Evolutionary conservation across 2,888 invertebrate genomes (phyloP).

Genomic region (Lamellibrachia satsuma): DNA sequence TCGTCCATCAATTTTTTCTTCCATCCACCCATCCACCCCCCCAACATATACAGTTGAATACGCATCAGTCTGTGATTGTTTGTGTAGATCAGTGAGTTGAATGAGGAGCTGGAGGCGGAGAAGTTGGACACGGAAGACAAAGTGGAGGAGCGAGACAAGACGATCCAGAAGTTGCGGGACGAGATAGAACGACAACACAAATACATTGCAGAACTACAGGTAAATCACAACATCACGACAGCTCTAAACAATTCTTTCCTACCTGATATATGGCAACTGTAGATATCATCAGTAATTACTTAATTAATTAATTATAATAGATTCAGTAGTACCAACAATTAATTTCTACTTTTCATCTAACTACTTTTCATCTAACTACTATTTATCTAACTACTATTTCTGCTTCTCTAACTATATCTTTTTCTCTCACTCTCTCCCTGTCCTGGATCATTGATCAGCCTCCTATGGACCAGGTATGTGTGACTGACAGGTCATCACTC

Average conservation of each 20-base stretch:
- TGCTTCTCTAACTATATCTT: background rate
- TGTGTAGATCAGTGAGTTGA: background rate
- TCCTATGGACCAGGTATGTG: background rate
- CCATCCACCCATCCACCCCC: no score
- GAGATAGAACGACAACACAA: conserved; percentile 28
- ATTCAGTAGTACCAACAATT: no score
- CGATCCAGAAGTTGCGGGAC: conserved; percentile 27
- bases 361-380: background rate
- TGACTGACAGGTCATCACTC: background rate
- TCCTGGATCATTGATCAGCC: background rate
- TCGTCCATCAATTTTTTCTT: no score
- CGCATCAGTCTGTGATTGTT: background rate
- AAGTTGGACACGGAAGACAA: conserved; percentile 29
- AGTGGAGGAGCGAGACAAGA: conserved; percentile 30
- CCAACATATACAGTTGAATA: no score
- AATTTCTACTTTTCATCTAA: background rate
- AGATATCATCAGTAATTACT: background rate
- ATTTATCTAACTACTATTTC: background rate
- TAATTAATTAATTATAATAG: background rate
- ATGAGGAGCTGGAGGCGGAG: conserved; percentile 27
- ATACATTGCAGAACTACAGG: conserved; percentile 34
- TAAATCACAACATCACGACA: conserved; percentile 24
- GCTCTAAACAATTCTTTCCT: background rate
- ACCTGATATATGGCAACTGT: background rate
- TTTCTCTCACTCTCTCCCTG: background rate